Evolutionary conservation across 2,113 vertebrate genomes (phyloP), one percentile per base, ranked within the genome.

Genomic region (Neoarius graeffei): DNA sequence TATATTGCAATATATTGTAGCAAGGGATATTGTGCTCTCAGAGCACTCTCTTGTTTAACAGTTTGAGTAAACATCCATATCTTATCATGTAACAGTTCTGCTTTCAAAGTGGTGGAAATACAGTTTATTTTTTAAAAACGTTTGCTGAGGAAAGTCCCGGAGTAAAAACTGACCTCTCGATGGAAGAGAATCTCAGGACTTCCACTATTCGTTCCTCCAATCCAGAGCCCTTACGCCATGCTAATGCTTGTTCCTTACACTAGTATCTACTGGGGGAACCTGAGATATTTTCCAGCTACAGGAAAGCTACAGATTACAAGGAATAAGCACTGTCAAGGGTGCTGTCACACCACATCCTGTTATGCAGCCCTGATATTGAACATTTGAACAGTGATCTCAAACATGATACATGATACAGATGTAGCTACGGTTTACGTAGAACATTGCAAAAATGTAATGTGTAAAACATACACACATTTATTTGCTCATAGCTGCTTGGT

Each of bases 361-460:
- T 64, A 42, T 50, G 60, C 35, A 62, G 81, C 59, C 20, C 27
- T 64, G 59, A 83, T 83, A 25, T 14, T 83, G 59, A 83, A 83
- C 35, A 62, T 4, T 42, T 83, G 81, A 62, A 42, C 30, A 20
- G 0, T 25, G 19, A 42, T 42, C 23, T 35, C 1, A 19, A 82
- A 83, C 20, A 7, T 83, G 81, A 83, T 83, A 83, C 59, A 48
- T 30, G 66, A 82, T 82, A 42, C 80, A 62, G 80, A 82, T 82
- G 81, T 50, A 48, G 57, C 7, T 60, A 13, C 27, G 60, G 35
- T 20, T 62, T 81, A 62, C 5, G 11, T 42, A 82, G 27, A 60
- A 42, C 35, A 80, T 9, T 56, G 25, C 6, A 80, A 20, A 82
- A 60, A 60, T 25, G 35, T 62, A 62, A 60, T 82, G 30, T 62